phyloP scores from a whole-genome alignment of 2,113 vertebrate genomes.

The Chaetops frenatus region DNA sequence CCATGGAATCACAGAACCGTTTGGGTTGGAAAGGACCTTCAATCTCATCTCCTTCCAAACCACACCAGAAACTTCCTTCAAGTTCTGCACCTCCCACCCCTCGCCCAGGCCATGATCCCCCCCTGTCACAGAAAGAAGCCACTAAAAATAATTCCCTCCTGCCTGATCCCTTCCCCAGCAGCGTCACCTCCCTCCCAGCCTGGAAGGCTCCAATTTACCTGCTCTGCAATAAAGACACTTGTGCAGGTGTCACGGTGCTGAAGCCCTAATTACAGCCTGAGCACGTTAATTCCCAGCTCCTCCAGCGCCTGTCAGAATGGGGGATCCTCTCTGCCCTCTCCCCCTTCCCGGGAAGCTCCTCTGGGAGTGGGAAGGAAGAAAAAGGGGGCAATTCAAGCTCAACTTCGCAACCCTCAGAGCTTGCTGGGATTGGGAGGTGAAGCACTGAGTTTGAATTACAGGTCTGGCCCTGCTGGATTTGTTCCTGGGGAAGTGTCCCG shows the following conservation, averaged over 20 bases:
- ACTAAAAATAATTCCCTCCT: conserved; percentile 57
- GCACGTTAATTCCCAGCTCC: conserved; percentile 66
- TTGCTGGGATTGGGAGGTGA: not conserved
- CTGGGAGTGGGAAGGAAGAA: not conserved
- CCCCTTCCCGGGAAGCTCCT: not conserved
- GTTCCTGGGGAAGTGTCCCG: accelerated
- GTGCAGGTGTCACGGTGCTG: conserved; percentile 70
- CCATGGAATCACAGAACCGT: not conserved
- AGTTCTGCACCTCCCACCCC: not conserved
- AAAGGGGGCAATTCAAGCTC: not conserved
- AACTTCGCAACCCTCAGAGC: not conserved
- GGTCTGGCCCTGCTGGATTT: not conserved
- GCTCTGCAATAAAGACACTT: conserved; percentile 70
- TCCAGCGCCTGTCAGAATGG: not conserved
- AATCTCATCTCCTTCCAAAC: not conserved
- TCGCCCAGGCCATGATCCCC: not conserved
- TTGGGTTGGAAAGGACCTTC: not conserved
- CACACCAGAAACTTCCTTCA: not conserved
- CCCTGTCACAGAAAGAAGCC: not conserved
- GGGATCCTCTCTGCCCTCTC: conserved; percentile 63
- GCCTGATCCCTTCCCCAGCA: not conserved
- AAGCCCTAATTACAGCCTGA: conserved; percentile 78
- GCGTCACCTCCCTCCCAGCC: not conserved
- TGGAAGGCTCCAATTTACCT: conserved; percentile 76
- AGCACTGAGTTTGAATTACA: not conserved